phyloP scores from a whole-genome alignment of 1,140 invertebrate genomes.

The Rhyzopertha dominica region DNA sequence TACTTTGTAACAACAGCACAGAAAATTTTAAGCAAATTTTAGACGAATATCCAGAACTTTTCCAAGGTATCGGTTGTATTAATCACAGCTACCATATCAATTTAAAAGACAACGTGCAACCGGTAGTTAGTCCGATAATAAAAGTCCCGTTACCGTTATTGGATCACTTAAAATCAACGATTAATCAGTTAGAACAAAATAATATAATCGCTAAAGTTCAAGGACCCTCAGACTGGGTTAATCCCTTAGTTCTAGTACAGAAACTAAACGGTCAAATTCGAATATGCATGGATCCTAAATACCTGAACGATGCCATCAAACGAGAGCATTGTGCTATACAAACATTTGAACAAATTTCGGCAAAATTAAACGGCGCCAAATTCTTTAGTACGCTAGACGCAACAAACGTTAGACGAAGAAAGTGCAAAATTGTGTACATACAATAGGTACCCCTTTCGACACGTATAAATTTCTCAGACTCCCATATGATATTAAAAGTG shows the following conservation, averaged over 20 bases:
- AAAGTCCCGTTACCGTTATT: slow-evolving; percentile 14
- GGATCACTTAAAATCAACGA: slow-evolving; percentile 6
- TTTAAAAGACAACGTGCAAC: slow-evolving; percentile 8
- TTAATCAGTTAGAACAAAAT: slow-evolving; percentile 12
- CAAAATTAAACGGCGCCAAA: slow-evolving; percentile 41
- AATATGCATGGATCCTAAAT: slow-evolving; percentile 50
- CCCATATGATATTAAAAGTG: slow-evolving; percentile 44
- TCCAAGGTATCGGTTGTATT: slow-evolving; percentile 4
- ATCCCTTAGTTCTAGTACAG: slow-evolving; percentile 44
- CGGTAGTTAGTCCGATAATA: slow-evolving; percentile 13
- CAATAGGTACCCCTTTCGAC: slow-evolving; percentile 45
- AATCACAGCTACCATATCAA: slow-evolving; percentile 7
- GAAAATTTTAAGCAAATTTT: slow-evolving; percentile 9
- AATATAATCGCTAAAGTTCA: slow-evolving; percentile 20
- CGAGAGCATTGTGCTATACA: slow-evolving; percentile 44
- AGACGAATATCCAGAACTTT: slow-evolving; percentile 5
- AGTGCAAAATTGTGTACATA: slow-evolving; percentile 40
- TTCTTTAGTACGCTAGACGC: slow-evolving; percentile 48
- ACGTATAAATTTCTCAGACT: slow-evolving; percentile 37
- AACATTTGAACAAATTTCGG: slow-evolving; percentile 44
- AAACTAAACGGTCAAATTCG: slow-evolving; percentile 46
- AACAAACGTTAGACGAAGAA: slow-evolving; percentile 32
- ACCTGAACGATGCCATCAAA: slow-evolving; percentile 48
- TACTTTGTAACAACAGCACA: too few species aligned
- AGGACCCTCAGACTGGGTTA: slow-evolving; percentile 48